phyloP scores from a whole-genome alignment of 2,888 invertebrate genomes.

The Caenorhabditis angaria region DNA sequence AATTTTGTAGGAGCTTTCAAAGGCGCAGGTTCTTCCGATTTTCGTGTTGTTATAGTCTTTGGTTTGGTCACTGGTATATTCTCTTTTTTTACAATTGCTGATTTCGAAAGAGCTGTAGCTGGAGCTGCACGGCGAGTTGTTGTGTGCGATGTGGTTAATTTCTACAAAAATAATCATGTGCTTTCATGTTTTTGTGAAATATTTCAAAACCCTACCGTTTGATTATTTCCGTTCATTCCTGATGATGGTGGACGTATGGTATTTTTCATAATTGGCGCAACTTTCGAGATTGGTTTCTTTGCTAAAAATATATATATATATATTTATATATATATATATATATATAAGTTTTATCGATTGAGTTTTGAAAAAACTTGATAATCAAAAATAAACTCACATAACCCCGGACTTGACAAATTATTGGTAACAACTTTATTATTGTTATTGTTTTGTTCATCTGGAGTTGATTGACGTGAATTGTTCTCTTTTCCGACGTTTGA shows the following conservation, averaged over 20 bases:
- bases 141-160: not conserved
- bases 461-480: slow-evolving; percentile 20
- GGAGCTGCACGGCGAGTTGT: not conserved
- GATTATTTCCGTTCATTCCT: slow-evolving; percentile 11
- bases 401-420: slow-evolving; percentile 27
- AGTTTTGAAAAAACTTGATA: not conserved
- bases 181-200: too few species aligned
- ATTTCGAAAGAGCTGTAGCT: not conserved
- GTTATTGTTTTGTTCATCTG: slow-evolving; percentile 40
- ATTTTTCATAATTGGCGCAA: slow-evolving; percentile 38
- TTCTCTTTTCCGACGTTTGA: slow-evolving; percentile 10
- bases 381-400: slow-evolving; percentile 14
- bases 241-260: slow-evolving; percentile 12
- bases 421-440: slow-evolving; percentile 12
- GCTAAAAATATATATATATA: slow-evolving; percentile 15
- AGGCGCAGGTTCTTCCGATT: slow-evolving; percentile 24
- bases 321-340: not conserved
- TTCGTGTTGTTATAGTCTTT: slow-evolving; percentile 12
- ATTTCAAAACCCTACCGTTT: slow-evolving; percentile 8
- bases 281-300: slow-evolving; percentile 43
- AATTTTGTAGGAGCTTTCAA: slow-evolving; percentile 18
- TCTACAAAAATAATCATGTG: not conserved
- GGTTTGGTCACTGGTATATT: slow-evolving; percentile 11
- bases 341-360: not conserved
- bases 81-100: slow-evolving; percentile 14